Evolutionary conservation across 2,113 vertebrate species (phyloP).

Genomic region (Cisticola juncidis): DNA sequence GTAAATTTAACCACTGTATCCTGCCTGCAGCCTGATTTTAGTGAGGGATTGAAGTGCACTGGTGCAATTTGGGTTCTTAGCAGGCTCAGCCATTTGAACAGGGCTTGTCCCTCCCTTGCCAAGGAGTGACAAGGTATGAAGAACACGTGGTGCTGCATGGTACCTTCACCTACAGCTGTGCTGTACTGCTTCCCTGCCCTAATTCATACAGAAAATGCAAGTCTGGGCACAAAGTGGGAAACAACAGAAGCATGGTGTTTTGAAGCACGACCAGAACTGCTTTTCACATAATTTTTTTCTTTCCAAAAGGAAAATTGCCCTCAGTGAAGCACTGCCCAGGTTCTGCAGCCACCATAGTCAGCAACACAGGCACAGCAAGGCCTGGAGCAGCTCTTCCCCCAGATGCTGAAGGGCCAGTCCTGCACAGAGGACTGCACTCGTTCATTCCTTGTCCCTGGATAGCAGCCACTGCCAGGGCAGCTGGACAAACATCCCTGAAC

Average conservation of each 20-base stretch:
- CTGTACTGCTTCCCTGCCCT: background rate
- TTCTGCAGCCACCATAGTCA: accelerated
- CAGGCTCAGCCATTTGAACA: background rate
- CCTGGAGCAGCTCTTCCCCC: background rate
- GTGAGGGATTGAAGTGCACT: background rate
- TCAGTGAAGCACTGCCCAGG: background rate
- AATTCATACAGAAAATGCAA: background rate
- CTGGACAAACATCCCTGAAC: too few species aligned
- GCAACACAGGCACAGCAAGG: background rate
- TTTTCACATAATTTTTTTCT: background rate
- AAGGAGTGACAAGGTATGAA: background rate
- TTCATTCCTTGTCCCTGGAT: background rate
- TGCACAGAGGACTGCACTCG: background rate
- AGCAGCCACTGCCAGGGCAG: background rate
- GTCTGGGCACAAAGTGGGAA: background rate
- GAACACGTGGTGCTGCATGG: background rate
- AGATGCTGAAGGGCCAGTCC: background rate
- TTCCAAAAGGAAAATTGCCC: background rate
- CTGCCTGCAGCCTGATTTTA: background rate
- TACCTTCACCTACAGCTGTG: background rate
- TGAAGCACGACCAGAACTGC: background rate
- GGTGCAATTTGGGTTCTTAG: background rate
- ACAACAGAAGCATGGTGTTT: background rate
- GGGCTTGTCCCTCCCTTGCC: background rate
- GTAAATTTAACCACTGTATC: background rate